phyloP scores from a whole-genome alignment of 1,140 invertebrate genomes.

The Dendrolimus kikuchii region DNA sequence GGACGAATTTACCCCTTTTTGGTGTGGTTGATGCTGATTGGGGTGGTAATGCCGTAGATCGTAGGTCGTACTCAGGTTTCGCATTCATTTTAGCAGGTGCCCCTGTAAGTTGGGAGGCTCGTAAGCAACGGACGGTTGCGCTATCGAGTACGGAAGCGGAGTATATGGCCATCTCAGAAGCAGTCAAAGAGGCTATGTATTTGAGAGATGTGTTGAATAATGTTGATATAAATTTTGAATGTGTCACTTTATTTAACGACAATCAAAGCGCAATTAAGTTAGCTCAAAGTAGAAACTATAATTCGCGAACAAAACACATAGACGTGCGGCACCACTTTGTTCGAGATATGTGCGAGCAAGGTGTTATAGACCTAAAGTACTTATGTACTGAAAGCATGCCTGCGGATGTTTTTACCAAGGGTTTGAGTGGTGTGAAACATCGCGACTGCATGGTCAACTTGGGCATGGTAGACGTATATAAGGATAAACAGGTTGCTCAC shows the following conservation, averaged over 20 bases:
- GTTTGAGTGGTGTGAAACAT: conserved; percentile 15
- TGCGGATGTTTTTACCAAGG: conserved; percentile 19
- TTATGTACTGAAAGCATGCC: conserved; percentile 19
- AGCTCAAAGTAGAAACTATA: conserved; percentile 17
- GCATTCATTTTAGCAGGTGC: conserved; percentile 21
- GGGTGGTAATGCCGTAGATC: conserved; percentile 28
- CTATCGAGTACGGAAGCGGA: background rate
- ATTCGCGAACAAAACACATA: conserved; percentile 17
- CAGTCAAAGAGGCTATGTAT: conserved; percentile 8
- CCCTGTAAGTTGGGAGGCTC: conserved; percentile 13
- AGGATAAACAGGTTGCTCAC: too few species aligned
- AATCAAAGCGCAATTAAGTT: conserved; percentile 18
- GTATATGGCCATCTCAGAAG: too few species aligned
- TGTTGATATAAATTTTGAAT: conserved; percentile 12
- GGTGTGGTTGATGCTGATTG: conserved; percentile 42
- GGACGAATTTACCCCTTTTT: conserved; percentile 16
- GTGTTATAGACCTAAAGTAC: conserved; percentile 16
- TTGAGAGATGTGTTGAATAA: conserved; percentile 11
- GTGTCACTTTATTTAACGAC: conserved; percentile 20
- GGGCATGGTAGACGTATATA: conserved; percentile 9
- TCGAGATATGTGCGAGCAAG: conserved; percentile 16
- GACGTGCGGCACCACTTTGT: conserved; percentile 21
- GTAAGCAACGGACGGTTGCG: conserved; percentile 22
- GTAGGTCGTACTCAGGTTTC: conserved; percentile 34
- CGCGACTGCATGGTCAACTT: conserved; percentile 16